These are phyloP conservation scores for Drosophila malerkotliana DNA, from an alignment of 1,140 invertebrate species.

Conservation along the genomic window DNA sequence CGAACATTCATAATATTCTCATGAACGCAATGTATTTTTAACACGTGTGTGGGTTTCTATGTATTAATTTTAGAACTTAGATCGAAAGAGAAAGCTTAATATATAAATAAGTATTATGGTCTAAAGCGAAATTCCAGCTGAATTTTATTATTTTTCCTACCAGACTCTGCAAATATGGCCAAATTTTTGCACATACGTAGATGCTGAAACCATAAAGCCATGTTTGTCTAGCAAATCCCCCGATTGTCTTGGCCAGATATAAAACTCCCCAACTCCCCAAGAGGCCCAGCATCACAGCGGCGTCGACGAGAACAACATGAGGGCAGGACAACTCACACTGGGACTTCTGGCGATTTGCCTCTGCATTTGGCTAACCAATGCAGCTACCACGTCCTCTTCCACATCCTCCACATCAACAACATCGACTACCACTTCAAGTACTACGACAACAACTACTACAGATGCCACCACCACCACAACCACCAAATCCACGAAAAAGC, in stretches of 20 bases:
- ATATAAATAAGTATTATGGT: constrained; percentile 33
- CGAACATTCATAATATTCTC: no score
- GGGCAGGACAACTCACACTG: constrained; percentile 13
- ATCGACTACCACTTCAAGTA: constrained; percentile 12
- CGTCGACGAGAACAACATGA: constrained; percentile 20
- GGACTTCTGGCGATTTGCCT: constrained; percentile 15
- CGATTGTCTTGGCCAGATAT: constrained; percentile 35
- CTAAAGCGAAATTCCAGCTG: constrained; percentile 20
- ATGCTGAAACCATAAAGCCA: constrained; percentile 20
- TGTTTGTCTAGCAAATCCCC: constrained; percentile 32
- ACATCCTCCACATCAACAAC: constrained; percentile 17
- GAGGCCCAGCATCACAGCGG: constrained; percentile 1
- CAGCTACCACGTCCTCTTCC: background rate
- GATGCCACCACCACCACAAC: background rate
- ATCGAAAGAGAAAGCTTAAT: constrained; percentile 39
- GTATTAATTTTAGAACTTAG: constrained; percentile 63
- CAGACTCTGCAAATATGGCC: constrained; percentile 45
- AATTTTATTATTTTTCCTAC: constrained; percentile 24
- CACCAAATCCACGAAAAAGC: constrained; percentile 6
- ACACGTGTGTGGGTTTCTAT: constrained; percentile 19
- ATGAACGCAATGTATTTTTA: background rate
- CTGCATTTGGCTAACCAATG: constrained; percentile 24
- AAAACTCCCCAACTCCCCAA: constrained; percentile 11
- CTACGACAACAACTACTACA: constrained; percentile 19
- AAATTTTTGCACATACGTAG: constrained; percentile 34